Evolutionary conservation across 2,888 invertebrate species (phyloP), one percentile per base, ranked within the genome.

Genomic region (Cerastoderma edule): DNA sequence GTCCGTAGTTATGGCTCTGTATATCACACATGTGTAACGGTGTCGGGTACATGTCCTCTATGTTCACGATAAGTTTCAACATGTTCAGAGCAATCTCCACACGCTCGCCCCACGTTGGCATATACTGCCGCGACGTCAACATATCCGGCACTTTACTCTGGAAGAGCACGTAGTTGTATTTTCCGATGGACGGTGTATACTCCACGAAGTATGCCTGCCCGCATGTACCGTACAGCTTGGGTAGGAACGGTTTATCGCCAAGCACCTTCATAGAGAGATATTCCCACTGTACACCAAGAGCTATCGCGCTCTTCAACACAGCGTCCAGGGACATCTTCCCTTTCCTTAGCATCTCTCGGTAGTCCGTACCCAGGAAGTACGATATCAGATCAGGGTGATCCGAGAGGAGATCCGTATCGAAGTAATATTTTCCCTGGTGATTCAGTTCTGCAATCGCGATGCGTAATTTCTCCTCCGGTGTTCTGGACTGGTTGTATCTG

Each of bases 1-100:
- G 32, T 0, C 57, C 57, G n/a, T 57, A 57, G 19, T 57, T 57
- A 57, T 57, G 57, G 1, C 32, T 57, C 30, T 57, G 57, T 32
- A 57, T 57, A 57, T 57, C 57, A 57, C 57, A 57, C 57, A 57
- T 57, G 6, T 57, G 57, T 57, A 57, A 57, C 16, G 57, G 57
- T 57, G 32, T 32, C 5, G 32, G 57, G 28, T 57, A 57, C 5
- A 30, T 57, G 33, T 57, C 57, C 33, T 57, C 57, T 10, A 57
- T 57, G 19, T 57, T 33, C 22, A 8, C 28, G 2, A 57, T 30
- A 8, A 57, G n/a, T 1, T 57, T 32, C n/a, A 57, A 22, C n/a
- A 57, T 32, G 19, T 57, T 57, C 2, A 57, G 33, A n/a, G 57
- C 57, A 32, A 57, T 57, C 13, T 19, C 19, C 13, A 57, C 57